Base-by-base conservation (phyloP, 1,140 invertebrate genomes). In the Contarinia nasturtii region DNA sequence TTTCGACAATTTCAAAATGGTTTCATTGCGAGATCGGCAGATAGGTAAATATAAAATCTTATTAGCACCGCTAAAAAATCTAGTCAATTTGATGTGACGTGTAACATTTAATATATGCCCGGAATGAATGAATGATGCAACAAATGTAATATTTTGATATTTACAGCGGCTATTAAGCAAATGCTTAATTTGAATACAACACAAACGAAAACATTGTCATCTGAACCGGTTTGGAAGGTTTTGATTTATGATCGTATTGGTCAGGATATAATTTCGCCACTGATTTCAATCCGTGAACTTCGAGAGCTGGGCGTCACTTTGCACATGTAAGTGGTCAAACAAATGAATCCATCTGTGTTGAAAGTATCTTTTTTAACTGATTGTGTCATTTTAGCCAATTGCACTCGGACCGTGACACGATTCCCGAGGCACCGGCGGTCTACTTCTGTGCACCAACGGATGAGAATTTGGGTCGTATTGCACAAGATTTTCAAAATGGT, bases 381-480 rank as follows among this genome's bases (percentile, higher is more conserved):
- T 5, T 27, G 3, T 27, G 27, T 5, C 27, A 10, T 27, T 27
- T 27, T 59, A 88, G 86, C 22, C 79, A 87, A 65, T 68, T 97
- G 22, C 89, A 96, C 67, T 89, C 89, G 5, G 87, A 95, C 58
- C 73, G 95, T 53, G 94, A 98, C 66, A 71, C 85, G 7, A 92
- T 99, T 55, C 92, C 94, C 4, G 96, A 99, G 73, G 94, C 97
- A 14, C 93, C 95, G 51, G 93, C 91, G 10, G 81, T 99, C 43
- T 99, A 99, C 67, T 98, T 99, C 65, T 94, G 96, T 66, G 75
- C 86, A 53, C 93, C 96, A n/a, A 86, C 83, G 27, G 88, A 96
- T 60, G 92, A 98, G 64, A 99, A 99, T 70, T 73, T 99, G 21
- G 81, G 81, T 38, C 73, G 92, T 54, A 97, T 99, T 51, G 82